Percentiles rank a stretch among this genome's conserved stretches.
These are phyloP conservation scores for Manis javanica DNA, from an alignment of 2,797 vertebrate species.

Conservation along the genomic window DNA sequence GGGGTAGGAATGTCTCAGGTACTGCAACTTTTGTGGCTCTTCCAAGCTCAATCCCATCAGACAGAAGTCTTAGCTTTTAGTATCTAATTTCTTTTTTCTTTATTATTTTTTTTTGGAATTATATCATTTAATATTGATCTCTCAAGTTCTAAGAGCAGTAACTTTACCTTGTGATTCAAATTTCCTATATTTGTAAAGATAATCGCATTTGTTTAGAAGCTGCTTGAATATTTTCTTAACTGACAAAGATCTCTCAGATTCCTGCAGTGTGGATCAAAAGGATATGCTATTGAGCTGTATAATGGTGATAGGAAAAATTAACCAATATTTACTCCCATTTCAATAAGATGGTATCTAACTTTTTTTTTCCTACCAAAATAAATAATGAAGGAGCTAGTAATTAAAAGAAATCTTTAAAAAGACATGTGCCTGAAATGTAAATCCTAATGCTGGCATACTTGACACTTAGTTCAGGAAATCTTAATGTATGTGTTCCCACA, in stretches of 20 bases:
- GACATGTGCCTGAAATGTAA: not conserved
- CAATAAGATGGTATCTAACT: not conserved
- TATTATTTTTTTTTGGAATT: not conserved
- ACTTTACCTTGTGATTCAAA: conserved; percentile 39
- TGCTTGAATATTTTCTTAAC: conserved; percentile 70
- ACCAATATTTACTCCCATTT: not conserved
- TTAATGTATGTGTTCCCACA: not conserved
- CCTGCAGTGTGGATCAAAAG: not conserved
- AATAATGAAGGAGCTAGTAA: not conserved
- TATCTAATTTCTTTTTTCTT: not conserved
- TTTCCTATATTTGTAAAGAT: conserved; percentile 26
- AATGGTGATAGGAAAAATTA: not conserved
- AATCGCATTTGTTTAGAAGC: conserved; percentile 58
- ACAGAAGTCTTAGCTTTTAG: not conserved
- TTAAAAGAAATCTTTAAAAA: not conserved
- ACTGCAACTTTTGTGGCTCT: not conserved
- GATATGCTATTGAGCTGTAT: not conserved
- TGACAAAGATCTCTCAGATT: conserved; percentile 36
- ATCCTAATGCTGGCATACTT: not conserved
- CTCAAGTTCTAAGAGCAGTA: not conserved
- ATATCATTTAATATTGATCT: not conserved
- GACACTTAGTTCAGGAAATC: not conserved
- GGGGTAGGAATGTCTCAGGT: not conserved
- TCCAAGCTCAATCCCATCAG: not conserved
- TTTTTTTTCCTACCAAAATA: not conserved